A percentile compares a stretch with the other conserved stretches of the same genome.
These are phyloP conservation scores for Anniella stebbinsi DNA, from an alignment of 2,797 vertebrate species.

Conservation along the genomic window DNA sequence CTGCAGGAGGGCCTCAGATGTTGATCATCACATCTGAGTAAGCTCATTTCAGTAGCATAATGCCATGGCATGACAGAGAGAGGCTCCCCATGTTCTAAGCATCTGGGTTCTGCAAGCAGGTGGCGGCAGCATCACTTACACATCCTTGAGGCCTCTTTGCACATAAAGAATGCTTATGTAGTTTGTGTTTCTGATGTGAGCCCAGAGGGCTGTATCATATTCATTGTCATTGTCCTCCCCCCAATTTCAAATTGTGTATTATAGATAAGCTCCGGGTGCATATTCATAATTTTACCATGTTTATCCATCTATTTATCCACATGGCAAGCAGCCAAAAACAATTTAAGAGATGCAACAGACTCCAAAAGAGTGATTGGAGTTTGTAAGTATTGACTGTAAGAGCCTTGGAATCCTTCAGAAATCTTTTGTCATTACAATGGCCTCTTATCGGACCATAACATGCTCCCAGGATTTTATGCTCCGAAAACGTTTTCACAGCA, in stretches of 20 bases:
- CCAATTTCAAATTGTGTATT: neutral
- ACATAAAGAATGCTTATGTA: neutral
- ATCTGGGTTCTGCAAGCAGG: neutral
- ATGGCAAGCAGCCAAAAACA: slow-evolving; percentile 51
- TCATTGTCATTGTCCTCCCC: neutral
- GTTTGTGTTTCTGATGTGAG: neutral
- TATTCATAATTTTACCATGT: slow-evolving; percentile 33
- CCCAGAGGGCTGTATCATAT: neutral
- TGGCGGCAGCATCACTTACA: neutral
- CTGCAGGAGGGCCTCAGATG: too few relatives aligned
- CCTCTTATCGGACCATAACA: slow-evolving; percentile 61
- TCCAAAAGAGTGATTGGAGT: slow-evolving; percentile 42
- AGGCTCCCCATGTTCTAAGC: neutral
- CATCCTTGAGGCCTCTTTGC: neutral
- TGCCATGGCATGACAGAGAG: too few relatives aligned
- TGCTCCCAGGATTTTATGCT: slow-evolving; percentile 62
- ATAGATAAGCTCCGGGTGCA: slow-evolving; percentile 4
- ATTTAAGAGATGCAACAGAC: slow-evolving; percentile 8
- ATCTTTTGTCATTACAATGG: slow-evolving; percentile 57
- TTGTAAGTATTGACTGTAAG: slow-evolving; percentile 51
- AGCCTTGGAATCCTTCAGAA: slow-evolving; percentile 51
- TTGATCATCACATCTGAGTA: too few relatives aligned
- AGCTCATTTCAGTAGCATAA: too few relatives aligned
- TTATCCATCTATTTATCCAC: slow-evolving; percentile 42
- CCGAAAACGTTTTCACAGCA: slow-evolving; percentile 65